These are phyloP conservation scores for Drosophila ambigua DNA, from an alignment of 1,140 invertebrate species.

Conservation along the genomic window DNA sequence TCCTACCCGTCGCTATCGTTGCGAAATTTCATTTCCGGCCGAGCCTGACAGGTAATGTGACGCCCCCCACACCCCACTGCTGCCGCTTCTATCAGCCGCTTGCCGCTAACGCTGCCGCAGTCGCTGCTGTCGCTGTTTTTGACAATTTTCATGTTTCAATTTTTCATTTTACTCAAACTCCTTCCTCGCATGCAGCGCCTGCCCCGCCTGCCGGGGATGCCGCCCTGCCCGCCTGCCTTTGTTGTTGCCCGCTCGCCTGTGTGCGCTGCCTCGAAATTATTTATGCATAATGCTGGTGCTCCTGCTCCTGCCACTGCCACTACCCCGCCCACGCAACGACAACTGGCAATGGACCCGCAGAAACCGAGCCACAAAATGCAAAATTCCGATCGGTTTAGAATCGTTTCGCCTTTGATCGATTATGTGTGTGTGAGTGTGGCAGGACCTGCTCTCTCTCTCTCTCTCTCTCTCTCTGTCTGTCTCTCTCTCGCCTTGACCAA, in stretches of 20 bases:
- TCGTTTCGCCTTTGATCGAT: slow-evolving; percentile 63
- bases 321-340: neutral
- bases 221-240: slow-evolving; percentile 27
- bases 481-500: slow-evolving; percentile 46
- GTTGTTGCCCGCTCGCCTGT: slow-evolving; percentile 31
- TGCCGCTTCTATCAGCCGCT: no score
- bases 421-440: slow-evolving; percentile 11
- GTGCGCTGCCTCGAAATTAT: slow-evolving; percentile 60
- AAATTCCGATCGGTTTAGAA: slow-evolving; percentile 45
- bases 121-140: slow-evolving; percentile 60
- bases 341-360: slow-evolving; percentile 1
- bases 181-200: slow-evolving; percentile 21
- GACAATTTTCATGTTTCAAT: slow-evolving; percentile 82
- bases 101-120: no score
- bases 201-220: neutral
- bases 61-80: neutral
- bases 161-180: slow-evolving; percentile 60
- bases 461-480: no score
- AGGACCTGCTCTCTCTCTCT: no score
- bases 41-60: slow-evolving; percentile 66
- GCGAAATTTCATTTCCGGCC: slow-evolving; percentile 78
- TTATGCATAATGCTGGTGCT: slow-evolving; percentile 71
- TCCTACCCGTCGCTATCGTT: slow-evolving; percentile 46
- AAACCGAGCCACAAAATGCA: slow-evolving; percentile 31
- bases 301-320: neutral